These are phyloP conservation scores for Oscheius sp. DNA, from an alignment of 2,888 invertebrate species.

Conservation along the genomic window DNA sequence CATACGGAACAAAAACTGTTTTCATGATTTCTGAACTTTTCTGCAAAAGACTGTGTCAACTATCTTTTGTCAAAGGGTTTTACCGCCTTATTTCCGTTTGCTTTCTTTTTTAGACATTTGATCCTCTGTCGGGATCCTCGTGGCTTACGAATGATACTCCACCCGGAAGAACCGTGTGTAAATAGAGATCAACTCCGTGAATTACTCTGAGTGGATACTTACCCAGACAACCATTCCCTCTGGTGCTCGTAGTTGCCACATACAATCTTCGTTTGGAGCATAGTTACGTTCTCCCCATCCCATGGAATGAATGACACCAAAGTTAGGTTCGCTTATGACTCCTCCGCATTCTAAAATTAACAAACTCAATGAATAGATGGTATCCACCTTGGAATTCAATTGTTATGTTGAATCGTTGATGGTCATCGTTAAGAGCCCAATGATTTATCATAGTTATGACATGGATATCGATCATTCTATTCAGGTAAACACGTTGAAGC, in stretches of 20 bases:
- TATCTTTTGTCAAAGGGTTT: too few relatives aligned
- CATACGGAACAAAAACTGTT: too few relatives aligned
- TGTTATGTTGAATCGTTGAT: background rate
- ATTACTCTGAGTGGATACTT: background rate
- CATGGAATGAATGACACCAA: constrained; percentile 49
- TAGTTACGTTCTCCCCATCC: constrained; percentile 53
- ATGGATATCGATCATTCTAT: constrained; percentile 37
- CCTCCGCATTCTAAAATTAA: constrained; percentile 57
- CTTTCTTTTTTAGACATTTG: background rate
- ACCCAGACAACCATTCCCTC: constrained; percentile 63
- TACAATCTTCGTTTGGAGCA: constrained; percentile 54
- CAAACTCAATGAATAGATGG: background rate
- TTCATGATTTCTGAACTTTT: too few relatives aligned
- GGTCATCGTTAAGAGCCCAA: background rate
- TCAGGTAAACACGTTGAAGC: constrained; percentile 27
- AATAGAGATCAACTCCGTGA: background rate
- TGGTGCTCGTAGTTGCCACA: constrained; percentile 64
- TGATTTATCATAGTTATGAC: constrained; percentile 10
- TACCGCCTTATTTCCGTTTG: background rate
- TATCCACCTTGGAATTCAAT: constrained; percentile 1
- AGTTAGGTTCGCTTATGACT: constrained; percentile 36
- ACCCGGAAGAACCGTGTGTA: constrained; percentile 1
- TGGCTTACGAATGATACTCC: background rate
- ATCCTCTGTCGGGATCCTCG: too few relatives aligned
- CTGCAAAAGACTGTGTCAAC: too few relatives aligned